Percentiles rank a stretch among this genome's conserved stretches.
phyloP scores from a whole-genome alignment of 2,113 vertebrate genomes.

The Hemibates koningsi region DNA sequence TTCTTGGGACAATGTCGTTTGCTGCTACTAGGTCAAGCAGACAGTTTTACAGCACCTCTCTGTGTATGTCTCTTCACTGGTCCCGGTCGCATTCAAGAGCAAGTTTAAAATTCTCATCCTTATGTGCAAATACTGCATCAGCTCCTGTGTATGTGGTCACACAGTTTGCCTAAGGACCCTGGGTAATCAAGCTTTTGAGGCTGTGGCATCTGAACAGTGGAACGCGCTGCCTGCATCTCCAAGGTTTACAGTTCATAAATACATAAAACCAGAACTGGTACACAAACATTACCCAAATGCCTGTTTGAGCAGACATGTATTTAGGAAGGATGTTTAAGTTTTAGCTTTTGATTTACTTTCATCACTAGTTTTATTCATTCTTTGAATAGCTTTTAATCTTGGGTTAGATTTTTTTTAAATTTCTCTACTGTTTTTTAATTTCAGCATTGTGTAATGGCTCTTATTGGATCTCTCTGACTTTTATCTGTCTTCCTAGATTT shows the following conservation, averaged over 20 bases:
- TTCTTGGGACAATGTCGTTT: background rate
- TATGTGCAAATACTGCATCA: background rate
- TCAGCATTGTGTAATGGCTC: background rate
- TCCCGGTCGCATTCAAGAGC: background rate
- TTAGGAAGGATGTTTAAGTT: background rate
- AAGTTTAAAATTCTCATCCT: background rate
- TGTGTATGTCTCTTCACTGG: background rate
- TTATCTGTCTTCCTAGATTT: background rate
- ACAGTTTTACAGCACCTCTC: background rate
- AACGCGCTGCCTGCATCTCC: background rate
- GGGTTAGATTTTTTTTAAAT: rapidly evolving
- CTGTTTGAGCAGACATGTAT: background rate
- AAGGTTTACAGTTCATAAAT: background rate
- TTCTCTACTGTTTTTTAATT: background rate
- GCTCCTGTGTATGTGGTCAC: background rate
- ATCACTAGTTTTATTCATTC: background rate
- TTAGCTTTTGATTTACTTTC: background rate
- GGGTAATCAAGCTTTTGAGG: background rate
- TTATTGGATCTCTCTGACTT: background rate
- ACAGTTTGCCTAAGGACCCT: background rate
- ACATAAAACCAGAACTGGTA: background rate
- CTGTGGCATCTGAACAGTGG: background rate
- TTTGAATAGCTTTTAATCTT: background rate
- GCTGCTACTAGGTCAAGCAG: background rate
- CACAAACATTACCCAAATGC: background rate